These are phyloP conservation scores for Bemisia tabaci DNA, from an alignment of 1,140 invertebrate genomes.

Conservation along the genomic window DNA sequence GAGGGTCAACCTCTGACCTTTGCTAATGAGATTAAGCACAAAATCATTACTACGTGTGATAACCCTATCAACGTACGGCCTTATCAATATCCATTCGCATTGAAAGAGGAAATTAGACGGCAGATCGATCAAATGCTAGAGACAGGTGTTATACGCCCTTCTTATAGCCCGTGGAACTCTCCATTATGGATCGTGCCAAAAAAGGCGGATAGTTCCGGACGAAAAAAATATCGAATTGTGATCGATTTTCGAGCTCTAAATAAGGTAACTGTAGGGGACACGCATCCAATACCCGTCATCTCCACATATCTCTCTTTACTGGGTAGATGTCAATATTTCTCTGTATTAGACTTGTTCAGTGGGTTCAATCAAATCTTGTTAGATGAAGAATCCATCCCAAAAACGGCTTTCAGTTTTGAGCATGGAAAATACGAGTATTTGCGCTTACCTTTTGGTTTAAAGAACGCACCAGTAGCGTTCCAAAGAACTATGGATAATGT, in stretches of 20 bases:
- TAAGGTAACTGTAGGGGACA: no score
- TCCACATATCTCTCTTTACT: constrained; percentile 27
- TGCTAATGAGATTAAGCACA: no score
- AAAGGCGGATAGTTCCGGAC: no score
- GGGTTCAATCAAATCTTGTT: constrained; percentile 36
- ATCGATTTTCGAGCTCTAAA: no score
- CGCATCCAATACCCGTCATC: constrained; percentile 29
- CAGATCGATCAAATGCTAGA: constrained; percentile 14
- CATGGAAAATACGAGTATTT: constrained; percentile 28
- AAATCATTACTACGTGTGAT: no score
- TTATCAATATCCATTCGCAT: no score
- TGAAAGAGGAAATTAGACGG: no score
- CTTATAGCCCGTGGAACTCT: constrained; percentile 32
- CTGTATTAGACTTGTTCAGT: constrained; percentile 32
- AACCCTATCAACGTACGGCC: no score
- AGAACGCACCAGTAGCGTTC: constrained; percentile 32
- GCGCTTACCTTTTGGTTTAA: constrained; percentile 29
- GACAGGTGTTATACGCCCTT: constrained; percentile 27
- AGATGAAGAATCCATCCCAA: constrained; percentile 23
- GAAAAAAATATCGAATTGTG: no score
- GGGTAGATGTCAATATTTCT: constrained; percentile 30
- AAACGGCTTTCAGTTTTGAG: constrained; percentile 29
- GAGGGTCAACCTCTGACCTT: no score
- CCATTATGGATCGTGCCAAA: no score
- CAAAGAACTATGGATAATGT: constrained; percentile 35